Base-by-base conservation (phyloP, 2,888 invertebrate genomes). In the Drosophila austrosaltans region DNA sequence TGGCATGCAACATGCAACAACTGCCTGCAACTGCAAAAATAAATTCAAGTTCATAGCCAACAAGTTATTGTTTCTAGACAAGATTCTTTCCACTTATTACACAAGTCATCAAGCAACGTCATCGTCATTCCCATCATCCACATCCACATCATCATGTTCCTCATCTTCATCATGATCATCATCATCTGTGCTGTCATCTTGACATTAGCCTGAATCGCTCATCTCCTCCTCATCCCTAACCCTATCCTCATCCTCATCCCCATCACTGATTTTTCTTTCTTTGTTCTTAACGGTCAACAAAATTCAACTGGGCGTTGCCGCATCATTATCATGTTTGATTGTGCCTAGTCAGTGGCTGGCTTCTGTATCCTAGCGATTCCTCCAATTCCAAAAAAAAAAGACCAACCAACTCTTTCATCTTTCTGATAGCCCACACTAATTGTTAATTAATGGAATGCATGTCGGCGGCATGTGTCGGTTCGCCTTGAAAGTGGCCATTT, bases 11-110 rank as follows among this genome's bases (percentile, higher is more conserved):
- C 83, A 79, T 82, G 83, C 84, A 81, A 77, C 85, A 85, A 28
- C 72, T 32, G 36, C 54, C 36, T 20, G 42, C 56, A 56, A 16
- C 56, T 57, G 57, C 53, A 58, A 28, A 63, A 54, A 56, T 20
- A 39, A 84, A 87, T 82, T 82, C 87, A 82, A 82, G 82, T 87
- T 87, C 82, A 82, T 77, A 69, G 80, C 70, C 78, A 86, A 88
- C 83, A 75, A 83, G 83, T 83, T 83, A 83, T 83, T 83, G 86
- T 87, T 82, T 80, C 82, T 81, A 81, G 88, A 83, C 88, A 83
- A 83, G 83, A 83, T 88, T 83, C 87, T 88, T 88, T 88, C 83
- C 87, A 86, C 83, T 83, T 83, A 84, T 89, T 87, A 89, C 89
- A 85, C 84, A 85, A 89, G 84, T 82, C 84, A 85, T 89, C 76